Conservation (phyloP, 2,113 vertebrate species). For the Oncorhynchus nerka region DNA sequence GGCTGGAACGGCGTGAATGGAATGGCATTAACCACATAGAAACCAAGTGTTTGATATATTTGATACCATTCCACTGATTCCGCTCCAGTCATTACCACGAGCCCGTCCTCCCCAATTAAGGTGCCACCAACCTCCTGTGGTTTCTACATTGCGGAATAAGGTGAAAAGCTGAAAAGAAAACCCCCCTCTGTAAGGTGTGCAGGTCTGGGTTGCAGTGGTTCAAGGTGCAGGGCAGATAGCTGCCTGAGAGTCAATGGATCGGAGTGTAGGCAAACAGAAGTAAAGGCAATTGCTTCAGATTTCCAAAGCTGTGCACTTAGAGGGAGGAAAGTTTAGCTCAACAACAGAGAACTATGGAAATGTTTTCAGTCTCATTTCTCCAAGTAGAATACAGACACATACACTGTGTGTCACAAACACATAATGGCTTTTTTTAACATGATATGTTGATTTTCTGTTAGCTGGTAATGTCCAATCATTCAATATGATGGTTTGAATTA, state of each 20-base stretch:
- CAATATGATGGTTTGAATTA: background rate
- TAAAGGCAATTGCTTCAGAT: slow-evolving; percentile 63
- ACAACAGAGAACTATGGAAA: background rate
- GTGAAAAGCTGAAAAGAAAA: background rate
- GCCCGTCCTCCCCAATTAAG: too few species aligned
- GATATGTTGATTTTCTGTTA: background rate
- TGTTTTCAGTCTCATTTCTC: background rate
- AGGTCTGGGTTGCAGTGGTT: slow-evolving; percentile 31
- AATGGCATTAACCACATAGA: too few species aligned
- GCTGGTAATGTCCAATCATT: background rate
- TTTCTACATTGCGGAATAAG: slow-evolving; percentile 10
- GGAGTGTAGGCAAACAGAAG: slow-evolving; percentile 54
- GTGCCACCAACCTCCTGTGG: too few species aligned
- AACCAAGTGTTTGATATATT: too few species aligned
- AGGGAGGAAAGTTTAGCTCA: slow-evolving; percentile 3
- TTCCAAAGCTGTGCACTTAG: slow-evolving; percentile 71
- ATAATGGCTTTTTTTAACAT: background rate
- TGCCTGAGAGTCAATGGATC: slow-evolving; percentile 33
- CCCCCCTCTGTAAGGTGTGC: slow-evolving; percentile 26
- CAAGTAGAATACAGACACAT: background rate
- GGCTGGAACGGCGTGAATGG: too few species aligned
- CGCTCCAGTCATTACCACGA: too few species aligned
- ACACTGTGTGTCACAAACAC: slow-evolving; percentile 2
- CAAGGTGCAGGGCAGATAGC: slow-evolving; percentile 27
- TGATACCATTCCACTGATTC: too few species aligned